These are phyloP conservation scores for Cepaea hortensis DNA, from an alignment of 2,888 invertebrate genomes.

Conservation along the genomic window DNA sequence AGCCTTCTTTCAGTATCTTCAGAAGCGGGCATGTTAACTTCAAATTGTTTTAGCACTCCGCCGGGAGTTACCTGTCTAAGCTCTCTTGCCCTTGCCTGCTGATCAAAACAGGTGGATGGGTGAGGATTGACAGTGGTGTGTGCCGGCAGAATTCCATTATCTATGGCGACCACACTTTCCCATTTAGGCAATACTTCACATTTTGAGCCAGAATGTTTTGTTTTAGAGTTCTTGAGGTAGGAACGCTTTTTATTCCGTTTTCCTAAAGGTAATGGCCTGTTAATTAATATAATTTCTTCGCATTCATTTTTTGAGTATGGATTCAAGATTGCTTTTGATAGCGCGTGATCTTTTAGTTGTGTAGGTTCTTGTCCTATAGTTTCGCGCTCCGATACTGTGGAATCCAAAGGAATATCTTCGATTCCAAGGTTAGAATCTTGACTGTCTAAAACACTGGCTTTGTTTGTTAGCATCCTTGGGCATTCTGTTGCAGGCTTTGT, in stretches of 20 bases:
- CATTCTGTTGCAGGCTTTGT: background rate
- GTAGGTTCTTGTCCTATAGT: background rate
- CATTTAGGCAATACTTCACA: no score
- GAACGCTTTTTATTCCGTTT: background rate
- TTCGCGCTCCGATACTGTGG: background rate
- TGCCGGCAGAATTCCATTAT: no score
- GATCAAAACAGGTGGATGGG: background rate
- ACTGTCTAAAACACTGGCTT: background rate
- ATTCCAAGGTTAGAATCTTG: slow-evolving; percentile 33
- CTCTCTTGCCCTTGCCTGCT: background rate
- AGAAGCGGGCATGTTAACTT: background rate
- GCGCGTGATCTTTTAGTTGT: background rate
- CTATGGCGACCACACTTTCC: background rate
- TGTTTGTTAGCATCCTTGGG: background rate
- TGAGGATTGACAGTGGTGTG: background rate
- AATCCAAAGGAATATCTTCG: slow-evolving; percentile 38
- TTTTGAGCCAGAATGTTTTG: no score
- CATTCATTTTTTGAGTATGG: background rate
- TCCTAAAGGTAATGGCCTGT: background rate
- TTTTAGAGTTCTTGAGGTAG: no score
- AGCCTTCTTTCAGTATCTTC: background rate
- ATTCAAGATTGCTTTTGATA: background rate
- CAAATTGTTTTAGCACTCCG: background rate
- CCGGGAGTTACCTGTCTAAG: background rate
- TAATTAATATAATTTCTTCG: background rate